phyloP scores from a whole-genome alignment of 2,797 vertebrate species.

The Myotis findleyi region DNA sequence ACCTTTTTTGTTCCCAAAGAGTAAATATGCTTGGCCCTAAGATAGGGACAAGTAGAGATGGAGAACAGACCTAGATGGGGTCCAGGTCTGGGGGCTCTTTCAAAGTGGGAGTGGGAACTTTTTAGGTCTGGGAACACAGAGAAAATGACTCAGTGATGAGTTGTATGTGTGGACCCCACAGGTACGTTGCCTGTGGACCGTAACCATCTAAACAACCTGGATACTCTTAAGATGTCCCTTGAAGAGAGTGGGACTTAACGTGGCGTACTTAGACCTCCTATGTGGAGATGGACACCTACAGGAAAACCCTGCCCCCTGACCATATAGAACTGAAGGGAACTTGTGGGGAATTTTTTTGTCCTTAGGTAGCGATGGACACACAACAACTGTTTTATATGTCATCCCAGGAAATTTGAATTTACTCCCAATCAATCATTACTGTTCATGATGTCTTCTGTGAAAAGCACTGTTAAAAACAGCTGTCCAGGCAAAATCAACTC shows the following conservation, averaged over 20 bases:
- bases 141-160: neutral
- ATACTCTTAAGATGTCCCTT: neutral
- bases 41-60: neutral
- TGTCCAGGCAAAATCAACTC: neutral
- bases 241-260: neutral
- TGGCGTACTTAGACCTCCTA: neutral
- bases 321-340: neutral
- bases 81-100: neutral
- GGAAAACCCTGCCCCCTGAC: neutral
- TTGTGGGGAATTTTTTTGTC: neutral
- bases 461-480: slow-evolving; percentile 39
- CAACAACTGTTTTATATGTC: neutral
- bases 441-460: neutral
- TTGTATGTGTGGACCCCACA: neutral
- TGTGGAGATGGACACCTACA: neutral
- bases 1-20: neutral
- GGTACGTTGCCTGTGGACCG: neutral
- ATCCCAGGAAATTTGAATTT: slow-evolving; percentile 22
- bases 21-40: neutral
- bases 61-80: neutral
- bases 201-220: neutral
- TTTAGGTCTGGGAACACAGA: neutral
- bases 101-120: neutral
- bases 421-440: neutral
- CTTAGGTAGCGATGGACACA: neutral